These are phyloP conservation scores for Sturnus vulgaris DNA, from an alignment of 2,113 vertebrate species.

Conservation along the genomic window DNA sequence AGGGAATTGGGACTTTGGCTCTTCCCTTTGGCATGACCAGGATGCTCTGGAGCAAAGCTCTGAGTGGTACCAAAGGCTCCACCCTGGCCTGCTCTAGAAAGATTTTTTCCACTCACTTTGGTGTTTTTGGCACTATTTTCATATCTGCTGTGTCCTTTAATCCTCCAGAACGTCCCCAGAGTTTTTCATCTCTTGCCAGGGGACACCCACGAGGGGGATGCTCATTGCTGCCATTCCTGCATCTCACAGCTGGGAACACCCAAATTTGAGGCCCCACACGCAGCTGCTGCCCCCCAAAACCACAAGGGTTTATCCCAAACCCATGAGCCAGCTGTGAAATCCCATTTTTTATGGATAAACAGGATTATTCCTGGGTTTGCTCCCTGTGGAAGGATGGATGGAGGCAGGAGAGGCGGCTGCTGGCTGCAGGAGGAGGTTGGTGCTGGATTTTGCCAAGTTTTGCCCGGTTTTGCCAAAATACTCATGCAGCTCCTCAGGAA, in stretches of 20 bases:
- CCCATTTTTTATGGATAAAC: background rate
- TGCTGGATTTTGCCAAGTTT: background rate
- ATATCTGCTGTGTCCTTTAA: rapidly evolving
- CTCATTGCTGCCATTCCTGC: background rate
- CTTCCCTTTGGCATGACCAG: rapidly evolving
- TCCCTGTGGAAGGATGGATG: background rate
- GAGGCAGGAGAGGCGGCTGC: rapidly evolving
- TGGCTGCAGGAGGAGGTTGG: rapidly evolving
- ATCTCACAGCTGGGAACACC: background rate
- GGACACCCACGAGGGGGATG: rapidly evolving
- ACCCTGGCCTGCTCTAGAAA: background rate
- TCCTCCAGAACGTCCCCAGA: background rate
- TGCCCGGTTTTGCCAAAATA: background rate
- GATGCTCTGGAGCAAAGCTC: background rate
- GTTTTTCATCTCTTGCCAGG: background rate
- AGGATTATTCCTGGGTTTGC: background rate
- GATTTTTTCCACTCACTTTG: background rate
- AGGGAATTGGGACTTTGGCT: rapidly evolving
- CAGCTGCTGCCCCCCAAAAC: rapidly evolving
- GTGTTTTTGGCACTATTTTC: background rate
- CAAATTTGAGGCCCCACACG: rapidly evolving
- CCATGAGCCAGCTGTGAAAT: background rate
- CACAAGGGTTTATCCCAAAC: rapidly evolving
- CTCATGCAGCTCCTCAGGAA: background rate
- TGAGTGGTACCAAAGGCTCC: background rate